Percentiles rank a stretch among this genome's conserved stretches.
Evolutionary conservation across 2,113 vertebrate genomes (phyloP).

Genomic region (Phalacrocorax carbo): DNA sequence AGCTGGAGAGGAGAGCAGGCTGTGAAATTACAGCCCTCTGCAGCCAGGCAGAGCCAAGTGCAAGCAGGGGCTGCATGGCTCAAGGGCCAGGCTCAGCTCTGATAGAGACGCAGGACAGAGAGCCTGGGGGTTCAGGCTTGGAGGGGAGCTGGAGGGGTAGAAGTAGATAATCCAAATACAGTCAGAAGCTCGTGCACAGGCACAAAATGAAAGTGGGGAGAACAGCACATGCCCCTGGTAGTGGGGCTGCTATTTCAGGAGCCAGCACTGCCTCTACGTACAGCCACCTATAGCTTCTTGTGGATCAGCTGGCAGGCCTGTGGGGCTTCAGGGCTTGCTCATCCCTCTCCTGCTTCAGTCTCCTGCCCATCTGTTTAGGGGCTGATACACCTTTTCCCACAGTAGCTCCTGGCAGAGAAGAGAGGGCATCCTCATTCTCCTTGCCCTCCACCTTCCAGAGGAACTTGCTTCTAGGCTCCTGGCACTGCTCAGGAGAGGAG

Average conservation of each 20-base stretch:
- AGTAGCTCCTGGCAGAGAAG: background rate
- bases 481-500: background rate
- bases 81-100: background rate
- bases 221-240: background rate
- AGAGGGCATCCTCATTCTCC: background rate
- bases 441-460: background rate
- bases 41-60: conserved; percentile 52
- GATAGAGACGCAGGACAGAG: background rate
- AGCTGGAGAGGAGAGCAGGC: conserved; percentile 49
- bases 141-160: background rate
- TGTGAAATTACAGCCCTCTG: conserved; percentile 64
- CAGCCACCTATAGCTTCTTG: background rate
- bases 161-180: background rate
- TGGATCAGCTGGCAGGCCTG: background rate
- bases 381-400: background rate
- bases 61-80: background rate
- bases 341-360: background rate
- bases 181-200: background rate
- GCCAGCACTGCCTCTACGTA: background rate
- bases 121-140: background rate
- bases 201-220: background rate
- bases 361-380: background rate
- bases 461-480: background rate
- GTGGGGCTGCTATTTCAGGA: background rate
- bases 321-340: background rate